These are phyloP conservation scores for Melospiza georgiana DNA, from an alignment of 2,113 vertebrate species.

Conservation along the genomic window DNA sequence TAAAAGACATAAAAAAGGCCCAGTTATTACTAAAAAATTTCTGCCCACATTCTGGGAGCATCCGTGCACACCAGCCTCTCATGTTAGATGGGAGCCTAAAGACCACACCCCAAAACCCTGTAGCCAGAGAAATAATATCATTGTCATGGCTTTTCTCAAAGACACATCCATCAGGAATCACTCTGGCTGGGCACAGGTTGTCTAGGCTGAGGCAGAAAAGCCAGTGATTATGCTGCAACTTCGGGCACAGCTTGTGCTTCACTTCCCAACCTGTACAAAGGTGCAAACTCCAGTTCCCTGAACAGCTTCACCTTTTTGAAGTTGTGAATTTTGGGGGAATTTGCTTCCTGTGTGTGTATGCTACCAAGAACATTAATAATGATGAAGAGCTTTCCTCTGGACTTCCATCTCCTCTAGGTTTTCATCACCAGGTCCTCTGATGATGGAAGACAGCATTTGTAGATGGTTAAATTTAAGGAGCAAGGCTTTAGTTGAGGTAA, in stretches of 20 bases:
- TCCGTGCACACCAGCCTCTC: not conserved
- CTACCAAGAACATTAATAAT: not conserved
- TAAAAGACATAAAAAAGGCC: constrained; percentile 23
- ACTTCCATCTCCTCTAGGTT: not conserved
- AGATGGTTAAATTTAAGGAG: not conserved
- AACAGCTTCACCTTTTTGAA: not conserved
- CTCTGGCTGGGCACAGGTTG: not conserved
- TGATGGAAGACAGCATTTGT: not conserved
- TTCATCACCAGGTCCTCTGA: not conserved
- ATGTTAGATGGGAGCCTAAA: not conserved
- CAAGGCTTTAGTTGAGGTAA: not conserved
- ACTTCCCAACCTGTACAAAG: not conserved
- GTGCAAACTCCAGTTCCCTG: not conserved
- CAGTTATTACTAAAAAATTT: not conserved
- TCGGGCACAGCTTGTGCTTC: not conserved
- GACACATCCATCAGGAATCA: not conserved
- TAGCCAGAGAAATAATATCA: not conserved
- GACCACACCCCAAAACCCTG: not conserved
- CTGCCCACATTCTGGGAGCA: not conserved
- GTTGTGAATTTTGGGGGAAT: not conserved
- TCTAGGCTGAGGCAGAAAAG: not conserved
- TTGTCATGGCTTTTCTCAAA: not conserved
- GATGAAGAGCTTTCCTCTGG: not conserved
- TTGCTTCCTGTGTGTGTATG: not conserved
- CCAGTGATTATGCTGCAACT: not conserved